Percentiles rank a stretch among this genome's conserved stretches.
These are phyloP conservation scores for Plodia interpunctella DNA, from an alignment of 1,140 invertebrate genomes.

Conservation along the genomic window DNA sequence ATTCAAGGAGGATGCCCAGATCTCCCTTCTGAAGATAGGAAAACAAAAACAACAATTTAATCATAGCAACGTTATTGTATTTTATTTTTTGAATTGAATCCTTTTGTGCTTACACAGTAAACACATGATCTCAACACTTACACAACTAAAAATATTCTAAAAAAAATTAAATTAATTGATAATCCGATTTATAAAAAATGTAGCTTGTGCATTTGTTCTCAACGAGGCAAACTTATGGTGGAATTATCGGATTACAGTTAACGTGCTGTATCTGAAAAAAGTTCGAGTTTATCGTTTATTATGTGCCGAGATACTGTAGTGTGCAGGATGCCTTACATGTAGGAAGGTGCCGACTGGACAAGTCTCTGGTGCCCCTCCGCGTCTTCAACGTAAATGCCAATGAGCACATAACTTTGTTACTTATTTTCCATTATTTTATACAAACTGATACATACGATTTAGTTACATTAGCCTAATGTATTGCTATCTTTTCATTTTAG, in stretches of 20 bases:
- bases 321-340: constrained; percentile 57
- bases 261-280: constrained; percentile 62
- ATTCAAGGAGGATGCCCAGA: too few relatives aligned
- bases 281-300: constrained; percentile 44
- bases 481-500: constrained; percentile 76
- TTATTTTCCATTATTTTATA: constrained; percentile 70
- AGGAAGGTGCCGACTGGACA: background rate
- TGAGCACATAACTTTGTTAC: constrained; percentile 62
- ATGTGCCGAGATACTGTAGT: constrained; percentile 70
- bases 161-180: constrained; percentile 63
- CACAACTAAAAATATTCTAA: constrained; percentile 78
- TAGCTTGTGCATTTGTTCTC: constrained; percentile 62
- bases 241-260: constrained; percentile 53
- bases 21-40: too few relatives aligned
- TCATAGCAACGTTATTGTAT: constrained; percentile 82
- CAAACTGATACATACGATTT: constrained; percentile 73
- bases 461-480: constrained; percentile 74
- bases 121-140: constrained; percentile 81
- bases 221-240: constrained; percentile 59
- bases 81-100: constrained; percentile 76
- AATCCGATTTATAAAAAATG: constrained; percentile 59
- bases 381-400: constrained; percentile 47
- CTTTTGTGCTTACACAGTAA: constrained; percentile 82
- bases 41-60: constrained; percentile 49
- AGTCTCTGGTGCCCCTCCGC: constrained; percentile 13